Percentiles rank a stretch among this genome's conserved stretches.
Evolutionary conservation across 2,888 invertebrate genomes (phyloP).

Genomic region (Mystacides longicornis): DNA sequence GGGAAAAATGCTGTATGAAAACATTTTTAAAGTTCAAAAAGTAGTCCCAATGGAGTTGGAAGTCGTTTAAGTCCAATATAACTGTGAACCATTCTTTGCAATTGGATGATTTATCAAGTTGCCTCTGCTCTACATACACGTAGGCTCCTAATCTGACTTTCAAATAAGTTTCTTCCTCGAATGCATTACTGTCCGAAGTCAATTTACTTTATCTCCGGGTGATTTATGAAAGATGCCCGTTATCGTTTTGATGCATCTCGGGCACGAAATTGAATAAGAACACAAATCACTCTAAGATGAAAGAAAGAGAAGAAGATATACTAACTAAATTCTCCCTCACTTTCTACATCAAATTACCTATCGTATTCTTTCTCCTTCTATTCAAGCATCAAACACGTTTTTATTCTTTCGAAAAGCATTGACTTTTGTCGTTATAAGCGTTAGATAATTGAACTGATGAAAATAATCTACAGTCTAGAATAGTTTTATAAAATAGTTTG

Average conservation of each 20-base stretch:
- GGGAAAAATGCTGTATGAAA: not conserved
- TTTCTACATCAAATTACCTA: no score
- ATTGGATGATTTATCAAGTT: constrained; percentile 2
- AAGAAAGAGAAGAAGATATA: not conserved
- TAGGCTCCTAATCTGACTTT: no score
- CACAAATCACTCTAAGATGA: not conserved
- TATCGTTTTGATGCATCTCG: constrained; percentile 3
- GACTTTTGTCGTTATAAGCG: no score
- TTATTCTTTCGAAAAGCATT: no score
- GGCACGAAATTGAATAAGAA: constrained; percentile 7
- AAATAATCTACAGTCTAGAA: no score
- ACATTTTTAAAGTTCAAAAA: not conserved
- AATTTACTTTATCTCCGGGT: constrained; percentile 7
- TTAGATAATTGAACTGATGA: no score
- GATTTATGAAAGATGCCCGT: constrained; percentile 4
- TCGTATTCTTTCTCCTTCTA: no score
- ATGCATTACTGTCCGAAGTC: constrained; percentile 13
- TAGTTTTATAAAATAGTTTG: no score
- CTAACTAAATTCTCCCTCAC: no score
- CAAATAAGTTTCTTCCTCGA: constrained; percentile 10
- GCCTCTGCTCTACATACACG: not conserved
- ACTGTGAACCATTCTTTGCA: not conserved
- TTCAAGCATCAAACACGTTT: no score
- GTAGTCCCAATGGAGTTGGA: not conserved
- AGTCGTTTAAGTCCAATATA: not conserved